Percentiles rank a stretch among this genome's conserved stretches.
These are phyloP conservation scores for Triplophysa yarkandensis DNA, from an alignment of 2,797 vertebrate genomes.

Conservation along the genomic window DNA sequence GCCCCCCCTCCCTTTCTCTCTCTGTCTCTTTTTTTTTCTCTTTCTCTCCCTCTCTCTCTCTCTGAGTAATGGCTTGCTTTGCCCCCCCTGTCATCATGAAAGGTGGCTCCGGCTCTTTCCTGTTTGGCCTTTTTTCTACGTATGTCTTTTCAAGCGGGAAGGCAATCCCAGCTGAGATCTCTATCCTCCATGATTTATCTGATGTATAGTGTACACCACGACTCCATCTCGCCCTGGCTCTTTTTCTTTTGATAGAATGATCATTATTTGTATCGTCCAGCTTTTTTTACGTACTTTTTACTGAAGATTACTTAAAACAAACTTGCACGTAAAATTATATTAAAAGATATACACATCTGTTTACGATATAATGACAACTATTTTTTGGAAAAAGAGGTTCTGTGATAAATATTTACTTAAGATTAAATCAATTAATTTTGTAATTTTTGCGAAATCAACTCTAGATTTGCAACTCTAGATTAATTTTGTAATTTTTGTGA, in stretches of 20 bases:
- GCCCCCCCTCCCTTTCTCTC: constrained; percentile 33
- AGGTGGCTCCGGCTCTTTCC: constrained; percentile 75
- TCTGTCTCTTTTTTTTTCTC: constrained; percentile 62
- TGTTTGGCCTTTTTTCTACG: constrained; percentile 73
- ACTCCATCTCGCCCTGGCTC: constrained; percentile 34
- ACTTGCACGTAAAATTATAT: no score
- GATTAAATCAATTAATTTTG: no score
- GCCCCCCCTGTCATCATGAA: constrained; percentile 77
- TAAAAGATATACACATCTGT: no score
- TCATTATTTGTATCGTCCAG: constrained; percentile 58
- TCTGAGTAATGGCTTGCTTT: constrained; percentile 78
- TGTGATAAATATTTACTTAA: background rate
- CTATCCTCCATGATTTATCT: constrained; percentile 78
- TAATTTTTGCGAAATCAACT: no score
- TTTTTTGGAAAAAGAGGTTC: no score
- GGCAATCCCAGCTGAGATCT: constrained; percentile 81
- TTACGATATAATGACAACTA: no score
- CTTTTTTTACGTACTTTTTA: constrained; percentile 59
- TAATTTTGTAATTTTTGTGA: no score
- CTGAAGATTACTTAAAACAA: constrained; percentile 28
- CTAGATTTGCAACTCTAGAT: no score
- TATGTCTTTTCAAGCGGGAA: constrained; percentile 74
- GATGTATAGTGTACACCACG: constrained; percentile 62
- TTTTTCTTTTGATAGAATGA: constrained; percentile 36
- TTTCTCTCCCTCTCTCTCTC: constrained; percentile 54